These are phyloP conservation scores for Heptranchias perlo DNA, from an alignment of 2,113 vertebrate species.

Conservation along the genomic window DNA sequence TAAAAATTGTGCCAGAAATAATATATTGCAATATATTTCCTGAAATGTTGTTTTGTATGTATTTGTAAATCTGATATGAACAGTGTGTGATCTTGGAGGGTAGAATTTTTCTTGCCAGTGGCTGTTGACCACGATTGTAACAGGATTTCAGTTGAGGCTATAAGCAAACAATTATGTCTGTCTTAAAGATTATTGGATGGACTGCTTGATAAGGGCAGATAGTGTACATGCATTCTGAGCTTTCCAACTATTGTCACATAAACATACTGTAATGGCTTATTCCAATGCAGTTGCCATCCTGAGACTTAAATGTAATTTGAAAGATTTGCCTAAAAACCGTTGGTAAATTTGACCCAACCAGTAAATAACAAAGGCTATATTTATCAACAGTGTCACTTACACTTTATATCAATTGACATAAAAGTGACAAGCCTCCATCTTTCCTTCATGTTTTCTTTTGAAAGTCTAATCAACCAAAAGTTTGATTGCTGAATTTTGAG, in stretches of 20 bases:
- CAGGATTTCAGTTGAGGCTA: not conserved
- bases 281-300: not conserved
- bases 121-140: not conserved
- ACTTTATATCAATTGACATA: not conserved
- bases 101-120: not conserved
- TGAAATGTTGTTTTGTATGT: not conserved
- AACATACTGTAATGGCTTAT: not conserved
- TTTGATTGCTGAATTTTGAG: not conserved
- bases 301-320: constrained; percentile 20
- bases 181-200: constrained; percentile 5
- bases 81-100: not conserved
- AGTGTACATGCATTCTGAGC: not conserved
- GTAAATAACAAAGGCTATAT: not conserved
- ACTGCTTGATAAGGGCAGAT: constrained; percentile 12
- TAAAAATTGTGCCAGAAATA: not conserved
- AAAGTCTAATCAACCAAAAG: constrained; percentile 21
- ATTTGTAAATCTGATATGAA: not conserved
- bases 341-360: constrained; percentile 27
- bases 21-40: not conserved
- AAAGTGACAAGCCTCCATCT: not conserved
- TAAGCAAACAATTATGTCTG: constrained; percentile 18
- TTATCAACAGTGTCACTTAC: not conserved
- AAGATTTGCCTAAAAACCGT: constrained; percentile 3
- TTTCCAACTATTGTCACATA: not conserved
- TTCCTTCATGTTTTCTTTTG: not conserved